A percentile compares a stretch with the other conserved stretches of the same genome.
These are phyloP conservation scores for Cataglyphis cursor DNA, from an alignment of 2,888 invertebrate species.

Conservation along the genomic window DNA sequence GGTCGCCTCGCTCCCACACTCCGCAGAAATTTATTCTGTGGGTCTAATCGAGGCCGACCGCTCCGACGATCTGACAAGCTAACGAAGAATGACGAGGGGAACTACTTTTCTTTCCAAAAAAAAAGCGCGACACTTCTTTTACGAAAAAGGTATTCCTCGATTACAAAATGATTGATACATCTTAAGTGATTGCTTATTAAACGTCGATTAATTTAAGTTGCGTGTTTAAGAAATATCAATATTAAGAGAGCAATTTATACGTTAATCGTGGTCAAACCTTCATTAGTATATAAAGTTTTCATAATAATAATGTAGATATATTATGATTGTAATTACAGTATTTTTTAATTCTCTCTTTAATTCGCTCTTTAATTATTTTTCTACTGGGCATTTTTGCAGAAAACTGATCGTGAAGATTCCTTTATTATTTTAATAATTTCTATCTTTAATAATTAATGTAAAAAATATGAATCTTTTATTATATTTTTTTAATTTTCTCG, in stretches of 20 bases:
- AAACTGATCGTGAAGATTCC: neutral
- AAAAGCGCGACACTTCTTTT: conserved; percentile 37
- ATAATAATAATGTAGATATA: conserved; percentile 29
- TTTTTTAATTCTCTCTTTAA: conserved; percentile 23
- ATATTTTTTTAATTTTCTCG: neutral
- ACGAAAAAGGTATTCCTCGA: conserved; percentile 14
- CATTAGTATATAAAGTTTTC: conserved; percentile 5
- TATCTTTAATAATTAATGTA: neutral
- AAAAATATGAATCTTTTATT: neutral
- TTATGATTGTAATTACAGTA: conserved; percentile 24
- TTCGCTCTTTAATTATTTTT: neutral
- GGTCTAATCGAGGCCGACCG: conserved; percentile 77
- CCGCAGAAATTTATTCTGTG: conserved; percentile 79
- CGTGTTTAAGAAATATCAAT: conserved; percentile 18
- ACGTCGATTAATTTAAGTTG: conserved; percentile 28
- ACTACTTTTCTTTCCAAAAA: conserved; percentile 25
- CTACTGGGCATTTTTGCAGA: neutral
- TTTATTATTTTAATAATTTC: conserved; percentile 12
- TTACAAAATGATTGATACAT: conserved; percentile 30
- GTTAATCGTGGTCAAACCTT: neutral
- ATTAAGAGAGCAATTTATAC: conserved; percentile 9
- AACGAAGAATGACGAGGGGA: conserved; percentile 58
- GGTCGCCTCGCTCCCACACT: conserved; percentile 82
- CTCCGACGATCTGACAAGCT: conserved; percentile 64
- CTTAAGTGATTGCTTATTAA: conserved; percentile 34